phyloP scores from a whole-genome alignment of 2,113 vertebrate species.

The Xenopus tropicalis region DNA sequence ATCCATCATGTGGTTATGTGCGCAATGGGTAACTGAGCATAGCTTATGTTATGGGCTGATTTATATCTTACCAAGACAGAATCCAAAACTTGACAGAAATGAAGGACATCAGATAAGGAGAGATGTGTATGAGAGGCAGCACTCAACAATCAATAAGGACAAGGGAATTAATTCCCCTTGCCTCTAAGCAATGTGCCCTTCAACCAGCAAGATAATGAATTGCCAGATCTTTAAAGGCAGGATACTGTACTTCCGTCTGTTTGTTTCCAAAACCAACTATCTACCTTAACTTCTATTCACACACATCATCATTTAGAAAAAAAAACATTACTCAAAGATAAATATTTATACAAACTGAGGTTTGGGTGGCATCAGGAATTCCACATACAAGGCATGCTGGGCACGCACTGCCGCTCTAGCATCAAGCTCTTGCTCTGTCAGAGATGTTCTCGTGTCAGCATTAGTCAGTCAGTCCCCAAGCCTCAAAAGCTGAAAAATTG shows the following conservation, averaged over 20 bases:
- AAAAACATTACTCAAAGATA: constrained; percentile 52
- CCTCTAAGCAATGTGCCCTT: constrained; percentile 29
- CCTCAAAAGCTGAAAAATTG: constrained; percentile 60
- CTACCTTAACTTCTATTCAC: constrained; percentile 49
- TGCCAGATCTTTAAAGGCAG: constrained; percentile 42
- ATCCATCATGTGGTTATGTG: constrained; percentile 37
- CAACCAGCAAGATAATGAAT: constrained; percentile 15
- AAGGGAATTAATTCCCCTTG: constrained; percentile 32
- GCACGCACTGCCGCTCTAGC: constrained; percentile 50
- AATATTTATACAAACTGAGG: constrained; percentile 54
- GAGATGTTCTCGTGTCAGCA: constrained; percentile 59
- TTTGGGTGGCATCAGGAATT: constrained; percentile 30
- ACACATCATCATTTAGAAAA: constrained; percentile 41
- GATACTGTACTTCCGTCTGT: constrained; percentile 1
- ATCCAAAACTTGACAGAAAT: constrained; percentile 28
- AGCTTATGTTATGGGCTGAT: constrained; percentile 33
- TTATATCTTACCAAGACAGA: constrained; percentile 32
- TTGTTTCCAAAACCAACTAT: constrained; percentile 23
- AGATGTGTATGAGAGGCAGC: constrained; percentile 38
- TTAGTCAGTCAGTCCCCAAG: constrained; percentile 61
- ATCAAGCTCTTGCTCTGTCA: constrained; percentile 59
- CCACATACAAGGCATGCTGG: constrained; percentile 49
- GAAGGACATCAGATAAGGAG: constrained; percentile 39
- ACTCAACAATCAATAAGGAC: constrained; percentile 27
- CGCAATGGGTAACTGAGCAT: constrained; percentile 30